phyloP scores from a whole-genome alignment of 2,797 vertebrate species.

The Hipposideros larvatus region DNA sequence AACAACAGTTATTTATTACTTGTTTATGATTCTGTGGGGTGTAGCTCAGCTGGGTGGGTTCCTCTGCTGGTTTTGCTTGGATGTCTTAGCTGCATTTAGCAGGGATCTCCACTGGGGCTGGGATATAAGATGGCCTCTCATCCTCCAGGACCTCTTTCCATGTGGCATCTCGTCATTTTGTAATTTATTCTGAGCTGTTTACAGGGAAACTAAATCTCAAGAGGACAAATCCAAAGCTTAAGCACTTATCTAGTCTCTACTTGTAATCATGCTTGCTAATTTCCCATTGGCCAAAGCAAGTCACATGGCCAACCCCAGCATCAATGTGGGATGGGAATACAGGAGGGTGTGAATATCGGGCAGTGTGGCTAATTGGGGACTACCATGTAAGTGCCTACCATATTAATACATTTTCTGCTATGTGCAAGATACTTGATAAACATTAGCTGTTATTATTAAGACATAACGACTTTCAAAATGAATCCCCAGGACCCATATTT shows the following conservation, averaged over 20 bases:
- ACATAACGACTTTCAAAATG: not conserved
- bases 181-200: not conserved
- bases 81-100: not conserved
- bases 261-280: not conserved
- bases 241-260: not conserved
- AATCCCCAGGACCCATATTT: not conserved
- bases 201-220: not conserved
- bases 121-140: not conserved
- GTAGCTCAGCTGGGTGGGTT: not conserved
- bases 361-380: not conserved
- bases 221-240: not conserved
- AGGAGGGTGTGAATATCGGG: not conserved
- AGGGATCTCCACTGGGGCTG: not conserved
- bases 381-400: not conserved
- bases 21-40: not conserved
- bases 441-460: not conserved
- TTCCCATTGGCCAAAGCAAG: not conserved
- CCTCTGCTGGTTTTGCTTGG: slow-evolving; percentile 1
- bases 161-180: not conserved
- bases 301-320: not conserved
- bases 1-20: not conserved
- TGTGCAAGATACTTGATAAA: not conserved
- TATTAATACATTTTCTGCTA: not conserved
- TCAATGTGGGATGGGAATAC: not conserved
- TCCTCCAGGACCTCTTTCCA: not conserved